A percentile compares a stretch with the other conserved stretches of the same genome.
Evolutionary conservation across 2,113 vertebrate species (phyloP).

Genomic region (Larimichthys crocea): DNA sequence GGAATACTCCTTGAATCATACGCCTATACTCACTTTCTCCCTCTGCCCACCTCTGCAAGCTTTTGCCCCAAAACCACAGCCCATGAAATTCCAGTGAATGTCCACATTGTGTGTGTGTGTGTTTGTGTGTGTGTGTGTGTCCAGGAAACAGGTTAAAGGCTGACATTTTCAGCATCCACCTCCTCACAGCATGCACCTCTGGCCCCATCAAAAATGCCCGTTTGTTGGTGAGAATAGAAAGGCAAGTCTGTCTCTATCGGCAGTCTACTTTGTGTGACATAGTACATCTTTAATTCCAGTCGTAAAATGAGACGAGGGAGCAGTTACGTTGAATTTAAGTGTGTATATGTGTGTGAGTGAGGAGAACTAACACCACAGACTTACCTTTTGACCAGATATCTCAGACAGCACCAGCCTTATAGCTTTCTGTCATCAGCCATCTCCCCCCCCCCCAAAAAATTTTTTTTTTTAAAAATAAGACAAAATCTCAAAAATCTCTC

Average conservation of each 20-base stretch:
- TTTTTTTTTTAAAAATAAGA: constrained; percentile 25
- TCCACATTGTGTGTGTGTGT: constrained; percentile 45
- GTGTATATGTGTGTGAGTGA: constrained; percentile 15
- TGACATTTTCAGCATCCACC: constrained; percentile 42
- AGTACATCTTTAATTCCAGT: constrained; percentile 17
- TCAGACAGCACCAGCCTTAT: constrained; percentile 45
- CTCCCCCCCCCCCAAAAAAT: background rate
- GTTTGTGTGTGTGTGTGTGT: constrained; percentile 10
- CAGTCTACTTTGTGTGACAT: constrained; percentile 36
- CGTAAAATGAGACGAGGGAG: background rate
- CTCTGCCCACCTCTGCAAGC: constrained; percentile 24
- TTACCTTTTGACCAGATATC: constrained; percentile 72
- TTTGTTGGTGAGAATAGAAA: constrained; percentile 1
- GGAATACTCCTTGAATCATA: constrained; percentile 1
- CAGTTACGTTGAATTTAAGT: background rate
- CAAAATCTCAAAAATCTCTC: constrained; percentile 26
- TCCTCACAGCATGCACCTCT: constrained; percentile 37
- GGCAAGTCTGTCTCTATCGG: constrained; percentile 7
- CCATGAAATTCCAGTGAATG: constrained; percentile 19
- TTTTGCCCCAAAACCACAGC: constrained; percentile 40
- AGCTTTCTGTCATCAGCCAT: constrained; percentile 51
- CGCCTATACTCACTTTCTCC: background rate
- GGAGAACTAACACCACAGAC: constrained; percentile 48
- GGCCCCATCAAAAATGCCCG: constrained; percentile 3
- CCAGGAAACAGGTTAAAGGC: constrained; percentile 26